Evolutionary conservation across 2,113 vertebrate species (phyloP).

Genomic region (Danionella cerebrum): DNA sequence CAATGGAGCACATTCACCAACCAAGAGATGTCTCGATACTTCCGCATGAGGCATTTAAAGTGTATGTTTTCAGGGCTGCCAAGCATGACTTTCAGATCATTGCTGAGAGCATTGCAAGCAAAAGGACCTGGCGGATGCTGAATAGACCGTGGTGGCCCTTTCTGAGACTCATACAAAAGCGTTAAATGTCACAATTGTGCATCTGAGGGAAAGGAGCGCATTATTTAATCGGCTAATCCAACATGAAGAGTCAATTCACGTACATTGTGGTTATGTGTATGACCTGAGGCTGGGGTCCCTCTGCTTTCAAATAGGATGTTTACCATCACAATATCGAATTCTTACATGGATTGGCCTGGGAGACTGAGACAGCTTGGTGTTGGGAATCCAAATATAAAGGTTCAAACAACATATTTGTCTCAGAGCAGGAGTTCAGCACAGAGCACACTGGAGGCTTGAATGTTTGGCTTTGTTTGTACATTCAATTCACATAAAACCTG

Average conservation of each 20-base stretch:
- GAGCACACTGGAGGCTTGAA: too few relatives aligned
- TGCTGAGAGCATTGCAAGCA: slow-evolving; percentile 4
- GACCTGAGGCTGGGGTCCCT: slow-evolving; percentile 49
- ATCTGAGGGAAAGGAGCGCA: slow-evolving; percentile 46
- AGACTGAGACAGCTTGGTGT: slow-evolving; percentile 47
- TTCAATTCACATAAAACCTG: too few relatives aligned
- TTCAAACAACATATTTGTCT: background rate
- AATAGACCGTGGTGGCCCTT: slow-evolving; percentile 34
- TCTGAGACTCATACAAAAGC: slow-evolving; percentile 36
- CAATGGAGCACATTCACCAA: slow-evolving; percentile 18
- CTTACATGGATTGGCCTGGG: slow-evolving; percentile 43
- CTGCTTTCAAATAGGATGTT: slow-evolving; percentile 49
- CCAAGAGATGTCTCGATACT: background rate
- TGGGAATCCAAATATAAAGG: slow-evolving; percentile 46
- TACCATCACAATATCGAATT: slow-evolving; percentile 64
- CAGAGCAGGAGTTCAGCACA: background rate
- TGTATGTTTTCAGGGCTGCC: slow-evolving; percentile 27
- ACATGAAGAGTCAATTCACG: slow-evolving; percentile 60
- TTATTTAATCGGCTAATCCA: slow-evolving; percentile 61
- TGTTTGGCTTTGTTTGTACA: too few relatives aligned
- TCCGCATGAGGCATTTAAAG: slow-evolving; percentile 9
- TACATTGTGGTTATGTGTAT: slow-evolving; percentile 51
- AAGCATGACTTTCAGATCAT: slow-evolving; percentile 9
- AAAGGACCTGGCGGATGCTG: background rate
- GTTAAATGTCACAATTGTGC: slow-evolving; percentile 54